Evolutionary conservation across 2,888 invertebrate species (phyloP).

Genomic region (Acanthopleura granulata): DNA sequence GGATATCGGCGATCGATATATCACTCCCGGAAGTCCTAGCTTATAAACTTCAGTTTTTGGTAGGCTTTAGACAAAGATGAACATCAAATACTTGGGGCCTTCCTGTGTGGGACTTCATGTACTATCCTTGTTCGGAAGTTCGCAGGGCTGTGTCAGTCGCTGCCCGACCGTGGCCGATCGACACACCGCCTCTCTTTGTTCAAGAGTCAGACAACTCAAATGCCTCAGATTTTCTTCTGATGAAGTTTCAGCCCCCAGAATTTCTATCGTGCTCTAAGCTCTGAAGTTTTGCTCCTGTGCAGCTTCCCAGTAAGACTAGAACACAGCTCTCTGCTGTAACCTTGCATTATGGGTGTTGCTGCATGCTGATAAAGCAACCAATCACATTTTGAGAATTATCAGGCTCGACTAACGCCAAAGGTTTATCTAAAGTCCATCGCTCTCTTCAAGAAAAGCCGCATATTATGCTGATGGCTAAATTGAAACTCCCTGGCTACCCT

Average conservation of each 20-base stretch:
- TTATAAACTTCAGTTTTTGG: conserved; percentile 11
- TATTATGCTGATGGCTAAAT: neutral
- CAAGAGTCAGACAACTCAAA: neutral
- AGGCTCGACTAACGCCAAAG: neutral
- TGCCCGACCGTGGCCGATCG: neutral
- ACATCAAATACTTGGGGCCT: conserved; percentile 6
- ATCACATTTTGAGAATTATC: neutral
- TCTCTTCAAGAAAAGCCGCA: neutral
- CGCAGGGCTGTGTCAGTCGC: neutral
- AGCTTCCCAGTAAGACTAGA: neutral
- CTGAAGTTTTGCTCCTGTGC: neutral
- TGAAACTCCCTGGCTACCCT: neutral
- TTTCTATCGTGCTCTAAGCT: neutral
- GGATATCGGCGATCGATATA: conserved; percentile 16
- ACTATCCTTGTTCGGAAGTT: neutral
- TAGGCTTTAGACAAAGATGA: conserved; percentile 3
- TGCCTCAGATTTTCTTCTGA: neutral
- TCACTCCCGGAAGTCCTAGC: conserved; percentile 3
- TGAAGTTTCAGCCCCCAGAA: conserved; percentile 9
- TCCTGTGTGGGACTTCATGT: neutral
- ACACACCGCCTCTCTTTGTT: conserved; percentile 16
- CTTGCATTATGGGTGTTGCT: neutral
- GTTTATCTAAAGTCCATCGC: neutral
- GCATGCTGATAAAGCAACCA: neutral
- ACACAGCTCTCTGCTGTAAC: neutral